These are phyloP conservation scores for Chionomys nivalis DNA, from an alignment of 2,113 vertebrate species.

Conservation along the genomic window DNA sequence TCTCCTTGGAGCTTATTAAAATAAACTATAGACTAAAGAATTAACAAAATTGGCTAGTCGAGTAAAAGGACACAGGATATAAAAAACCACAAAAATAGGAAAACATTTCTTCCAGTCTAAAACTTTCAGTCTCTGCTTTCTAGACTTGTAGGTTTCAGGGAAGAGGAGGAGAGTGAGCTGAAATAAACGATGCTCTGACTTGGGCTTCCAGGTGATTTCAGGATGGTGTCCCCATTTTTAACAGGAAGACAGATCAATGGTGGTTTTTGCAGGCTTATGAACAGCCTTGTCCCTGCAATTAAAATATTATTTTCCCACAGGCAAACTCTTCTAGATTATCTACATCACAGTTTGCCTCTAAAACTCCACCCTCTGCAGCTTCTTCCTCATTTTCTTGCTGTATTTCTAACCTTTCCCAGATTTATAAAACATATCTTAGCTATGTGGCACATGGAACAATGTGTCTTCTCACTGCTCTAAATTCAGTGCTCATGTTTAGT, in stretches of 20 bases:
- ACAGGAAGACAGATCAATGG: neutral
- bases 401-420: constrained; percentile 28
- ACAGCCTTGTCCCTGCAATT: neutral
- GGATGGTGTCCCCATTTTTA: neutral
- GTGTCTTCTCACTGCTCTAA: neutral
- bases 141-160: neutral
- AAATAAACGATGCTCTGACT: neutral
- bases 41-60: neutral
- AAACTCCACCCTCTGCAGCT: neutral
- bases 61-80: neutral
- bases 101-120: neutral
- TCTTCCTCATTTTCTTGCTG: neutral
- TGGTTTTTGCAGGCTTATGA: neutral
- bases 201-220: neutral
- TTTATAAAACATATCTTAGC: neutral
- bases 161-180: neutral
- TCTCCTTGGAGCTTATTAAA: constrained; percentile 1
- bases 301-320: constrained; percentile 16
- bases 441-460: constrained; percentile 28
- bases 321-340: constrained; percentile 8
- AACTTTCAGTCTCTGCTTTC: neutral
- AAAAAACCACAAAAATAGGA: neutral
- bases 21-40: neutral
- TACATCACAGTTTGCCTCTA: neutral
- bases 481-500: constrained; percentile 9